Percentiles rank a stretch among this genome's conserved stretches.
Conservation (phyloP, 1,140 invertebrate species). For the Daktulosphaira vitifoliae region DNA sequence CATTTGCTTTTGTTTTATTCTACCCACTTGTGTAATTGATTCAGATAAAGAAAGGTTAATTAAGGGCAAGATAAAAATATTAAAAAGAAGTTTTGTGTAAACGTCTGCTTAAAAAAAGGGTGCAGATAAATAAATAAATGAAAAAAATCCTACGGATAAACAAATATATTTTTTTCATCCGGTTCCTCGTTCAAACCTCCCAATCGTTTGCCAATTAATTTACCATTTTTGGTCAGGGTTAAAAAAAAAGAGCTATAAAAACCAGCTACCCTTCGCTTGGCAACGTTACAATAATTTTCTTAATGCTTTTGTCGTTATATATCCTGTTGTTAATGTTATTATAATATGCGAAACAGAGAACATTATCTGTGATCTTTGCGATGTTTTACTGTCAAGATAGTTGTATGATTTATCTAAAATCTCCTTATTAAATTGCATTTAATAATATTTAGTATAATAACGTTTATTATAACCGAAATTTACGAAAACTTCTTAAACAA, state of each 20-base stretch:
- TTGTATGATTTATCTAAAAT: not conserved
- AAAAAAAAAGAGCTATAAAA: slow-evolving; percentile 29
- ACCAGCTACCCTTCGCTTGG: slow-evolving; percentile 27
- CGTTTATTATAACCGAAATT: too few species aligned
- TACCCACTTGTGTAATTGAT: not conserved
- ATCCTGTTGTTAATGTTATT: slow-evolving; percentile 1
- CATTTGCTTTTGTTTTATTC: not conserved
- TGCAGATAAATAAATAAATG: slow-evolving; percentile 6
- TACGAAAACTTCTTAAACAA: too few species aligned
- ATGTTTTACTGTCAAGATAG: not conserved
- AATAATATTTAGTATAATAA: too few species aligned
- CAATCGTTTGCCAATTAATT: slow-evolving; percentile 31
- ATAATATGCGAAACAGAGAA: not conserved
- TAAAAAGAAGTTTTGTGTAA: slow-evolving; percentile 32
- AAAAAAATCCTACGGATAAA: slow-evolving; percentile 7
- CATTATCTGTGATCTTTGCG: not conserved
- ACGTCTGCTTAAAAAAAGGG: slow-evolving; percentile 25
- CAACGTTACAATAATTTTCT: slow-evolving; percentile 32
- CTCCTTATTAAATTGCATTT: too few species aligned
- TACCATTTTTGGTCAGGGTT: slow-evolving; percentile 27
- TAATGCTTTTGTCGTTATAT: slow-evolving; percentile 6
- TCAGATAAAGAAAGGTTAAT: slow-evolving; percentile 31
- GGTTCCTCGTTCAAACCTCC: not conserved
- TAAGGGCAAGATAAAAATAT: slow-evolving; percentile 20
- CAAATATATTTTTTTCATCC: not conserved